phyloP scores from a whole-genome alignment of 2,797 vertebrate genomes.

The Protosalanx chinensis region DNA sequence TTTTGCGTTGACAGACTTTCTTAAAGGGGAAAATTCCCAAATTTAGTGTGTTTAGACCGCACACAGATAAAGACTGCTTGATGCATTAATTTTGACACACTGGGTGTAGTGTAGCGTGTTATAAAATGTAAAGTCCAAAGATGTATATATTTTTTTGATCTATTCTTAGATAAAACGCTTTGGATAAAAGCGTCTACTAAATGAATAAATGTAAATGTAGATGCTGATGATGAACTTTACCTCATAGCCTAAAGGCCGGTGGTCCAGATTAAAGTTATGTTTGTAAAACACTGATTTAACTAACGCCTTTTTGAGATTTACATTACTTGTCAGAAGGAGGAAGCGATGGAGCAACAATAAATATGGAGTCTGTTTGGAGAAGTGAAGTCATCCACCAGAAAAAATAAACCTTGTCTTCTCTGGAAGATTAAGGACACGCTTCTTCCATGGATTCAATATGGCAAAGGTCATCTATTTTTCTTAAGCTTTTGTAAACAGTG shows the following conservation, averaged over 20 bases:
- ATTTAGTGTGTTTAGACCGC: conserved; percentile 3
- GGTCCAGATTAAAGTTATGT: conserved; percentile 26
- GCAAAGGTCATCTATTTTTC: conserved; percentile 58
- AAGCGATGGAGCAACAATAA: conserved; percentile 72
- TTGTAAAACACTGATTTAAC: conserved; percentile 52
- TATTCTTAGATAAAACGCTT: no score
- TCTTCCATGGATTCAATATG: conserved; percentile 62
- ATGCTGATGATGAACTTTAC: conserved; percentile 35
- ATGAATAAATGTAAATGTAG: no score
- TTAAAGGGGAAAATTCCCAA: conserved; percentile 52
- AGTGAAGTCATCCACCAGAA: conserved; percentile 63
- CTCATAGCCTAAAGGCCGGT: conserved; percentile 51
- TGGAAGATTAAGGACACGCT: conserved; percentile 68
- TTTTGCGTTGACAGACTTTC: conserved; percentile 72
- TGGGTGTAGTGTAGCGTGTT: background rate
- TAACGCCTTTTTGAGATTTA: conserved; percentile 61
- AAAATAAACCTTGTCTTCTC: conserved; percentile 63
- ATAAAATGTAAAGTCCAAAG: background rate
- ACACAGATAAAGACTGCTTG: background rate
- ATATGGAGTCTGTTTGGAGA: conserved; percentile 65
- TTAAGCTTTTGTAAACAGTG: conserved; percentile 57
- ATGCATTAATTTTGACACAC: no score
- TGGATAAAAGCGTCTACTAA: no score
- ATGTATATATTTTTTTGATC: no score
- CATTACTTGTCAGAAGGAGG: conserved; percentile 60